These are phyloP conservation scores for Brevimyrus niger DNA, from an alignment of 2,113 vertebrate genomes.

Conservation along the genomic window DNA sequence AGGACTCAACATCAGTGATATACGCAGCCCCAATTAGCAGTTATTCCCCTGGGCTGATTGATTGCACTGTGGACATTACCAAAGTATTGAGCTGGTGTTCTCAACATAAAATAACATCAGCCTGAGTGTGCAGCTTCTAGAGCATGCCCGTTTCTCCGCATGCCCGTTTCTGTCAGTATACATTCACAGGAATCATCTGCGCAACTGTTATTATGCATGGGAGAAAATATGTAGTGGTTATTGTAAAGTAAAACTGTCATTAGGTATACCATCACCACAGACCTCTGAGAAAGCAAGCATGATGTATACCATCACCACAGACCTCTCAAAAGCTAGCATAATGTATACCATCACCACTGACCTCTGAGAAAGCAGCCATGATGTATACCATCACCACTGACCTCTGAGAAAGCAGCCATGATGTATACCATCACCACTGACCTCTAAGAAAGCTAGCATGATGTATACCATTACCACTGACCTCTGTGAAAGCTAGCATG, in stretches of 20 bases:
- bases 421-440: not conserved
- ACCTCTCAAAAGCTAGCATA: not conserved
- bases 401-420: not conserved
- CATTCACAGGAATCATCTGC: not conserved
- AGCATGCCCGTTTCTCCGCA: not conserved
- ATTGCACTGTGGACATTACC: not conserved
- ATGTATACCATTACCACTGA: too few relatives aligned
- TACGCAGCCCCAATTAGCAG: constrained; percentile 4
- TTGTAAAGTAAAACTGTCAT: not conserved
- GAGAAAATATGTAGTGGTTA: not conserved
- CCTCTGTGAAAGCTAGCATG: too few relatives aligned
- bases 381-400: not conserved
- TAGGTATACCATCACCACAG: not conserved
- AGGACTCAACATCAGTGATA: constrained; percentile 1
- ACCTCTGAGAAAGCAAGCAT: not conserved
- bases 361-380: not conserved
- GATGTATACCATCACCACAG: not conserved
- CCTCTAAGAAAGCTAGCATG: not conserved
- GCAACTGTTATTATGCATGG: not conserved
- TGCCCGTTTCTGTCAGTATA: not conserved
- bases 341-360: not conserved
- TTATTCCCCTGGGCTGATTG: not conserved
- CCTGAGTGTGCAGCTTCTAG: not conserved
- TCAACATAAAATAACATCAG: not conserved
- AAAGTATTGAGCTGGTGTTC: not conserved